Base-by-base conservation (phyloP, 1,140 invertebrate genomes). In the Drosophila nigromelanica region DNA sequence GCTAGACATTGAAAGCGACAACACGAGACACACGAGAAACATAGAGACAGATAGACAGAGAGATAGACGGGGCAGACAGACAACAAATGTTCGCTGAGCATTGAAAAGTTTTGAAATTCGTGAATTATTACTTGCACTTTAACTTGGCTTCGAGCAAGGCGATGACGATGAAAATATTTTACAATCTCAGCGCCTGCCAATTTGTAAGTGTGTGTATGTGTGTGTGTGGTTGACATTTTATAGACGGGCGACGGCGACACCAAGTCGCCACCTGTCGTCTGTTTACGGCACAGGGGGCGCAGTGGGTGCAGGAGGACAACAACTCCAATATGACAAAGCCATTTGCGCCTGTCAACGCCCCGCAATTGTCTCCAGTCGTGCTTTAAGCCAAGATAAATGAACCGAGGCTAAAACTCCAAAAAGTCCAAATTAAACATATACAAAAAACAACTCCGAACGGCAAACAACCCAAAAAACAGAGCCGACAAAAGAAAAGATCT, bases 121-220 rank as follows among this genome's bases (percentile, higher is more conserved):
- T 89, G 83, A 89, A 78, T 89, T 89, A 89, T 89, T 89, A 89
- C 83, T 89, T 89, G 83, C 83, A 89, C 83, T 89, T 89, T 89
- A 89, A 70, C 83, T 74, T 89, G 76, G 76, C 83, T 80, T 47
- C 66, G 56, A 80, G 81, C 81, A 60, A 71, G 62, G 51, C 82
- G 66, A 86, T 75, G 78, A 86, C 81, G 71, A 67, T 59, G 73
- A 73, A 79, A 80, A 82, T 82, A 87, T 82, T 79, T 71, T 73
- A 86, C 71, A 66, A 69, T 76, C 70, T 67, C 47, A 62, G 56
- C 73, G 66, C 62, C 59, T 62, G 54, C 52, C 80, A 81, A 80
- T 72, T 80, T 80, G 73, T 62, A 40, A 12, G 12, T 24, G 37
- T 62, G 47, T 24, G 18, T 10, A 18, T 42, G 27, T 72, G 69